Evolutionary conservation across 2,797 vertebrate genomes (phyloP).

Genomic region (Pseudomugil tenellus): DNA sequence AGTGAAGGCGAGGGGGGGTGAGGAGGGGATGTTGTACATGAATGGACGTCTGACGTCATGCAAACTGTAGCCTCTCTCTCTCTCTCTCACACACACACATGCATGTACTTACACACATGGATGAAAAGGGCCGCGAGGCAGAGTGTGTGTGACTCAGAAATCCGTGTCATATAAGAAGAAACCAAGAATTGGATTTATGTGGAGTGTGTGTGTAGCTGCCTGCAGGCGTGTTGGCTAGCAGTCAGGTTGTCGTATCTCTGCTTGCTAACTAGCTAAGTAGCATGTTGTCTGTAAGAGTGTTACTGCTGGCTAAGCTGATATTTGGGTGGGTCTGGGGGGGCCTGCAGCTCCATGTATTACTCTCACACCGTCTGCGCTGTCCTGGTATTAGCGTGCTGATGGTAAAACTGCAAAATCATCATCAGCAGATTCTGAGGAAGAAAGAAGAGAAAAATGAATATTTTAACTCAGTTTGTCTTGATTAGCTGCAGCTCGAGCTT

Average conservation of each 20-base stretch:
- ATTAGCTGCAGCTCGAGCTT: not conserved
- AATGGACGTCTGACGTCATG: constrained; percentile 68
- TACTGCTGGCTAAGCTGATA: constrained; percentile 26
- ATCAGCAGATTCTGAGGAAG: not conserved
- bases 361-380: not conserved
- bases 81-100: constrained; percentile 2
- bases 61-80: constrained; percentile 42
- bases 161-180: constrained; percentile 50
- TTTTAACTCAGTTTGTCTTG: not conserved
- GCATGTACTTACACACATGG: constrained; percentile 19
- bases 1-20: constrained; percentile 46
- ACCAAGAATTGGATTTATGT: constrained; percentile 20
- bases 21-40: constrained; percentile 58
- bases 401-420: not conserved
- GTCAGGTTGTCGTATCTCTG: constrained; percentile 54
- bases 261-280: constrained; percentile 51
- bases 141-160: constrained; percentile 34
- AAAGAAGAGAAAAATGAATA: no score
- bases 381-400: not conserved
- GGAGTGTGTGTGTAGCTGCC: constrained; percentile 35
- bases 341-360: not conserved
- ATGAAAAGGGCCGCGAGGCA: constrained; percentile 26
- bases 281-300: constrained; percentile 28
- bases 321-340: constrained; percentile 5
- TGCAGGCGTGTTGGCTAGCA: constrained; percentile 52